Percentiles rank a stretch among this genome's conserved stretches.
These are phyloP conservation scores for Erebia aethiops DNA, from an alignment of 2,888 invertebrate species.

Conservation along the genomic window DNA sequence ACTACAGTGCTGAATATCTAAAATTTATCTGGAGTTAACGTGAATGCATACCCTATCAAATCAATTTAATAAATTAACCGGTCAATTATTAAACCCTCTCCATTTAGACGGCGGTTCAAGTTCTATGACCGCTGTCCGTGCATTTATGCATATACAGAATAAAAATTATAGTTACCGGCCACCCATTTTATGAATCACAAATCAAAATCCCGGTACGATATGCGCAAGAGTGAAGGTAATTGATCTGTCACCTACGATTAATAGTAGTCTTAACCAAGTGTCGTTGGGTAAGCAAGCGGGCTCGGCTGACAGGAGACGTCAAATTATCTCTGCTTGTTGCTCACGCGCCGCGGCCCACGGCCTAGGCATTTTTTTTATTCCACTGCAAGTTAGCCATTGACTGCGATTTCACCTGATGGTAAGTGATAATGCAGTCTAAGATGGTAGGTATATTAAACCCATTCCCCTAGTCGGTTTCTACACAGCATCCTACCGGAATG, in stretches of 20 bases:
- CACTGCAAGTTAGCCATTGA: too few relatives aligned
- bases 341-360: slow-evolving; percentile 27
- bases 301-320: slow-evolving; percentile 49
- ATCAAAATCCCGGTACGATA: slow-evolving; percentile 52
- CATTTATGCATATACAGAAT: background rate
- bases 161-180: background rate
- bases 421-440: too few relatives aligned
- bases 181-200: slow-evolving; percentile 46
- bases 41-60: too few relatives aligned
- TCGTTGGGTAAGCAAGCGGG: slow-evolving; percentile 48
- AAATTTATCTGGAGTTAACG: too few relatives aligned
- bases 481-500: too few relatives aligned
- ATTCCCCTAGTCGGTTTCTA: too few relatives aligned
- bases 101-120: background rate
- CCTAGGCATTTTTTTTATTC: slow-evolving; percentile 31
- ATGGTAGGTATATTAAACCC: too few relatives aligned
- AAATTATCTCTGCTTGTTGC: slow-evolving; percentile 56
- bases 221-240: slow-evolving; percentile 57
- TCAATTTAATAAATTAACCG: too few relatives aligned
- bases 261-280: slow-evolving; percentile 55
- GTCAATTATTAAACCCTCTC: too few relatives aligned
- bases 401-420: too few relatives aligned
- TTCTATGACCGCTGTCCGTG: slow-evolving; percentile 34
- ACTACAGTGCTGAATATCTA: too few relatives aligned
- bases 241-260: slow-evolving; percentile 75